Percentiles rank a stretch among this genome's conserved stretches.
phyloP scores from a whole-genome alignment of 2,113 vertebrate genomes.

The Cairina moschata region DNA sequence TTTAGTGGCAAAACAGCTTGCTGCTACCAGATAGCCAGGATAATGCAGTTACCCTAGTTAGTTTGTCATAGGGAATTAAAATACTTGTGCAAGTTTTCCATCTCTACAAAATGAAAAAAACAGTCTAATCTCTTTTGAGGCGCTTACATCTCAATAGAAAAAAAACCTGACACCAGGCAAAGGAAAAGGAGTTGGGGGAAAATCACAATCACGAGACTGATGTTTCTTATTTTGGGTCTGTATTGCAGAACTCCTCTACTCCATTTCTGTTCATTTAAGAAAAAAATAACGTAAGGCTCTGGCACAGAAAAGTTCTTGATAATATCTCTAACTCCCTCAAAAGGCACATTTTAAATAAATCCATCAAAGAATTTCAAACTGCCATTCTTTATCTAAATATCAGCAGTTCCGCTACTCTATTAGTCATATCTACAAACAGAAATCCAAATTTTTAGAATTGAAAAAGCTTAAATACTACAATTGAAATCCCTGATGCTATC shows the following conservation, averaged over 20 bases:
- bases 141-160: neutral
- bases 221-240: neutral
- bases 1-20: neutral
- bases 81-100: neutral
- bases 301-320: neutral
- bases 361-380: neutral
- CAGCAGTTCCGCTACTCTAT: neutral
- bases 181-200: neutral
- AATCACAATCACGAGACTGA: neutral
- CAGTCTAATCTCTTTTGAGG: neutral
- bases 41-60: neutral
- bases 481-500: neutral
- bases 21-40: neutral
- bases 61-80: neutral
- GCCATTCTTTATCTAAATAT: neutral
- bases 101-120: neutral
- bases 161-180: neutral
- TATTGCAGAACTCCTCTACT: neutral
- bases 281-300: neutral
- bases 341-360: neutral
- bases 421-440: neutral
- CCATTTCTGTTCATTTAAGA: neutral
- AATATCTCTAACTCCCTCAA: neutral
- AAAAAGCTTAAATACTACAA: neutral
- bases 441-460: fast-evolving